These are phyloP conservation scores for Myotis myotis DNA, from an alignment of 2,797 vertebrate genomes.

Conservation along the genomic window DNA sequence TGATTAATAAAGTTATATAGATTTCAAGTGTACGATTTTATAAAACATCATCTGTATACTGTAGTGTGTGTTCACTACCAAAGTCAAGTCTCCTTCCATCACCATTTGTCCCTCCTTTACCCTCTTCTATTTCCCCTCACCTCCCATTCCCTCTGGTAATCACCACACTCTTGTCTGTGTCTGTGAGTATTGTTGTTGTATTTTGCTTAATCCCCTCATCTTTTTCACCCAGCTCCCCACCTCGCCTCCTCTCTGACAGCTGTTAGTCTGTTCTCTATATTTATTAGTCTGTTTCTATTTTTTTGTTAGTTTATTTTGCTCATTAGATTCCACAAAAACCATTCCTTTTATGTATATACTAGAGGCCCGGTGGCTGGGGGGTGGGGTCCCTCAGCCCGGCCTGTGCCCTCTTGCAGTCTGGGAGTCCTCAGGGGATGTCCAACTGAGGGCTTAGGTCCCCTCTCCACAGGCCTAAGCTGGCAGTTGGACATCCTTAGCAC, in stretches of 20 bases:
- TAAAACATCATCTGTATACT: not conserved
- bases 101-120: not conserved
- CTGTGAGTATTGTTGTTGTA: not conserved
- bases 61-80: not conserved
- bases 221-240: not conserved
- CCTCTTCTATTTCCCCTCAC: too few species aligned
- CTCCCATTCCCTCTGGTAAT: too few species aligned
- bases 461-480: too few species aligned
- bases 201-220: not conserved
- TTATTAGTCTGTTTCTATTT: not conserved
- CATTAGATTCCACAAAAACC: not conserved
- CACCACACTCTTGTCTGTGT: not conserved
- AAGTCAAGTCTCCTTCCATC: not conserved
- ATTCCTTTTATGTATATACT: not conserved
- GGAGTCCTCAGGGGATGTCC: too few species aligned
- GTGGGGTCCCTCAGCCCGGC: too few species aligned
- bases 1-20: not conserved
- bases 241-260: not conserved
- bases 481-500: too few species aligned
- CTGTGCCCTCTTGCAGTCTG: too few species aligned
- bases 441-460: too few species aligned
- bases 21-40: not conserved
- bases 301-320: not conserved
- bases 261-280: not conserved
- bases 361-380: too few species aligned